These are phyloP conservation scores for Lepidonotus clava DNA, from an alignment of 2,888 invertebrate genomes.

Conservation along the genomic window DNA sequence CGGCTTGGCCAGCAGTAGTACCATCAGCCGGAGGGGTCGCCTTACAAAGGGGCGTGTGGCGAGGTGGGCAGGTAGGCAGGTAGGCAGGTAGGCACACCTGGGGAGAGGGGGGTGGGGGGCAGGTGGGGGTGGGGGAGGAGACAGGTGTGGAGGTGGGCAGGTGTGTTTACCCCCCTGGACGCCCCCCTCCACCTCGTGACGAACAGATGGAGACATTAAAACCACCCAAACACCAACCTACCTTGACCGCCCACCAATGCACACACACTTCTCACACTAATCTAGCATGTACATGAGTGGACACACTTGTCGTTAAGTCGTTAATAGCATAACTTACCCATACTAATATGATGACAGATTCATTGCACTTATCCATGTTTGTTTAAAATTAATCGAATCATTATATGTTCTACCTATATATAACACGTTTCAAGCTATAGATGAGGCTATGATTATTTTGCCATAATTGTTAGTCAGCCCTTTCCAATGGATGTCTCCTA, in stretches of 20 bases:
- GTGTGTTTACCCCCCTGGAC: constrained; percentile 38
- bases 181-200: too few species aligned
- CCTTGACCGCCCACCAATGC: neutral
- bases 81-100: neutral
- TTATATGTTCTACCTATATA: too few species aligned
- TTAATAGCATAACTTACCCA: too few species aligned
- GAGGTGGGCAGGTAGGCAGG: neutral
- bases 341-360: too few species aligned
- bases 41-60: neutral
- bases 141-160: constrained; percentile 28
- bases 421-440: too few species aligned
- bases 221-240: neutral
- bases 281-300: neutral
- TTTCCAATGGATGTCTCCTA: too few species aligned
- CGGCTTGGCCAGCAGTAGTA: neutral
- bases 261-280: neutral
- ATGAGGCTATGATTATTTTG: too few species aligned
- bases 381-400: too few species aligned
- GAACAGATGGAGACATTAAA: constrained; percentile 20
- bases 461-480: too few species aligned
- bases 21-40: neutral
- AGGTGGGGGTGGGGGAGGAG: neutral
- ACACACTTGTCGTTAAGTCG: neutral
- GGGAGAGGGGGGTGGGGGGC: neutral
- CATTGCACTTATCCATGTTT: too few species aligned